Conservation (phyloP, 2,797 vertebrate species). For the Channa striata region DNA sequence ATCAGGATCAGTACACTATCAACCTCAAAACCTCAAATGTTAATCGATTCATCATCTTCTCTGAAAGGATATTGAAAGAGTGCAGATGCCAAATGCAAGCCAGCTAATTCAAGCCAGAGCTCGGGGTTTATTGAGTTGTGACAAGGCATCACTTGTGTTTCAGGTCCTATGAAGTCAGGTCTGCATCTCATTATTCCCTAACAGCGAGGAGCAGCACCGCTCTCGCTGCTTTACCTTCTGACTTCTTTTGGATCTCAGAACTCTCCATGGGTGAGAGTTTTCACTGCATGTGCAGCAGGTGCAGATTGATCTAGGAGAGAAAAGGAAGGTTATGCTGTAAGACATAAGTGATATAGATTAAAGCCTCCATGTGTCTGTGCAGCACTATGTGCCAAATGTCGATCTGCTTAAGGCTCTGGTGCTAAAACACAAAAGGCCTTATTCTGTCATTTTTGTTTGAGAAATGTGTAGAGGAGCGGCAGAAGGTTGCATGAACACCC, state of each 20-base stretch:
- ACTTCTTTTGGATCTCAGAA: slow-evolving; percentile 8
- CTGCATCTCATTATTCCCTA: slow-evolving; percentile 54
- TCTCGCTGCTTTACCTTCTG: slow-evolving; percentile 24
- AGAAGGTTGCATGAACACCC: slow-evolving; percentile 8
- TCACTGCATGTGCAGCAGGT: neutral
- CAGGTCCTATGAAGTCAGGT: slow-evolving; percentile 39
- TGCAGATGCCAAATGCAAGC: slow-evolving; percentile 43
- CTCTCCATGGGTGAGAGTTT: neutral
- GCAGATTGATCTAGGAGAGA: slow-evolving; percentile 13
- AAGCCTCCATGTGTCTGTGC: slow-evolving; percentile 14
- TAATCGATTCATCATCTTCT: slow-evolving; percentile 24
- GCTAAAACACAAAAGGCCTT: slow-evolving; percentile 55
- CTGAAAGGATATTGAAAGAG: slow-evolving; percentile 41
- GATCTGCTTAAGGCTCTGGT: slow-evolving; percentile 36
- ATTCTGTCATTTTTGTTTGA: neutral
- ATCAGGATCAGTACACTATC: neutral
- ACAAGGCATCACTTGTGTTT: slow-evolving; percentile 49
- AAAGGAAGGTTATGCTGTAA: slow-evolving; percentile 13
- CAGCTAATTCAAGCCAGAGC: slow-evolving; percentile 70
- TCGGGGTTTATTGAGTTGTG: slow-evolving; percentile 66
- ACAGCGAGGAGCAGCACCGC: slow-evolving; percentile 16
- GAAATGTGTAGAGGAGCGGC: slow-evolving; percentile 6
- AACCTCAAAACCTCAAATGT: slow-evolving; percentile 29
- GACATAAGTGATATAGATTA: slow-evolving; percentile 13
- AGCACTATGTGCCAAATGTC: slow-evolving; percentile 46